These are phyloP conservation scores for Meloidogyne floridensis DNA, from an alignment of 1,140 invertebrate genomes.

Conservation along the genomic window DNA sequence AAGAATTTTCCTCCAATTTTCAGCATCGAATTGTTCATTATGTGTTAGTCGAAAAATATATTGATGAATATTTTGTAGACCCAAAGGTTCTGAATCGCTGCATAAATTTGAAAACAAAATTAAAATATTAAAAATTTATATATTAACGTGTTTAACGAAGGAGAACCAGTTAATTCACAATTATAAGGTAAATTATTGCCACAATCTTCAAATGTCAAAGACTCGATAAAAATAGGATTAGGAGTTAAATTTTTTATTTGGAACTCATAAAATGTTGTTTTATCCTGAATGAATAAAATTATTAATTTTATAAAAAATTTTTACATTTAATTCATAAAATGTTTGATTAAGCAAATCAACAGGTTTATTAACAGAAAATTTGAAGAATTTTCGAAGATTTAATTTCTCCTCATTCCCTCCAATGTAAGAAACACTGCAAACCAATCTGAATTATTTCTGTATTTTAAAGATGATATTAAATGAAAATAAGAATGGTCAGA, in stretches of 20 bases:
- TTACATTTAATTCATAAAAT: constrained; percentile 90
- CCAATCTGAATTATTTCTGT: constrained; percentile 74
- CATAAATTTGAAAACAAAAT: not conserved
- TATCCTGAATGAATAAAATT: constrained; percentile 23
- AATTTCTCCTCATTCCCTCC: constrained; percentile 68
- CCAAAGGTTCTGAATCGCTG: not conserved
- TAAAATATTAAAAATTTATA: not conserved
- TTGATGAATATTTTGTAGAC: constrained; percentile 72
- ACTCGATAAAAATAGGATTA: constrained; percentile 71
- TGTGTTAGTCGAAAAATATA: constrained; percentile 88
- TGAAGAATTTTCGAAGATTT: constrained; percentile 87
- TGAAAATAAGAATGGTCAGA: too few relatives aligned
- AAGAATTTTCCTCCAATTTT: not conserved
- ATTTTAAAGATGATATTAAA: not conserved
- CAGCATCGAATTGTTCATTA: constrained; percentile 70
- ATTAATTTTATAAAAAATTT: constrained; percentile 11
- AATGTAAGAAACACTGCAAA: constrained; percentile 90
- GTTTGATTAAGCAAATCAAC: constrained; percentile 93
- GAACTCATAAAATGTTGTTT: constrained; percentile 80
- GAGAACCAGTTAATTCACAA: not conserved
- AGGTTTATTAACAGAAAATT: constrained; percentile 95
- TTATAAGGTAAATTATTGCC: constrained; percentile 58
- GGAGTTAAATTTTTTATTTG: constrained; percentile 92
- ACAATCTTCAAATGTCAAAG: constrained; percentile 9
- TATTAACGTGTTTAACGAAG: not conserved